A percentile compares a stretch with the other conserved stretches of the same genome.
These are phyloP conservation scores for Pristis pectinata DNA, from an alignment of 2,797 vertebrate genomes.

Conservation along the genomic window DNA sequence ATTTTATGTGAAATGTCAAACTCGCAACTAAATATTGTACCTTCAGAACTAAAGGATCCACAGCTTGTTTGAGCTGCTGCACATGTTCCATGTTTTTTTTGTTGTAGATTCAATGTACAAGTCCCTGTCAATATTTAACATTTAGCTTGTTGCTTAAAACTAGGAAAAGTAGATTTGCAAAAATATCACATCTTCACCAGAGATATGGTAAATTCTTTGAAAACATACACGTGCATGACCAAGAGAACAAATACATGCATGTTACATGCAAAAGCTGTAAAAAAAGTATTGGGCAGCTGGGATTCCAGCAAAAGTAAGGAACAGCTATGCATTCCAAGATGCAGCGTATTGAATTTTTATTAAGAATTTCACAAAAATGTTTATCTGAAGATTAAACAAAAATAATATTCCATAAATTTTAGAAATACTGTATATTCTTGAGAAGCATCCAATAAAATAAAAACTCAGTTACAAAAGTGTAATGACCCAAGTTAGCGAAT, in stretches of 20 bases:
- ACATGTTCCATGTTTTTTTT: not conserved
- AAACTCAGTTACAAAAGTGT: not conserved
- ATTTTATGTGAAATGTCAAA: not conserved
- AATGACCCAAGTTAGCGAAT: not conserved
- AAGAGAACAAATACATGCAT: slow-evolving; percentile 16
- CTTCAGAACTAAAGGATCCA: not conserved
- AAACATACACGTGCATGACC: not conserved
- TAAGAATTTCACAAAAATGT: not conserved
- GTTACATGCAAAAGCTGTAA: slow-evolving; percentile 15
- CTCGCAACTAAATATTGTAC: not conserved
- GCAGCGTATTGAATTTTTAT: not conserved
- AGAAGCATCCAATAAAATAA: not conserved
- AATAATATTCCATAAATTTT: not conserved
- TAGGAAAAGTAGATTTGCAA: not conserved
- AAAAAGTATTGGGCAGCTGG: not conserved
- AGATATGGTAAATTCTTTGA: not conserved
- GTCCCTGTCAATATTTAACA: not conserved
- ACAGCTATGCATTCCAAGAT: not conserved
- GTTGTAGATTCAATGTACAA: not conserved
- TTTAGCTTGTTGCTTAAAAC: not conserved
- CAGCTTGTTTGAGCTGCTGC: not conserved
- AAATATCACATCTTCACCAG: not conserved
- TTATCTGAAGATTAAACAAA: not conserved
- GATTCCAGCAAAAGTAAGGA: not conserved
- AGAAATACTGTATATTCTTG: not conserved